Conservation (phyloP, 2,797 vertebrate genomes). For the Threskiornis aethiopicus region DNA sequence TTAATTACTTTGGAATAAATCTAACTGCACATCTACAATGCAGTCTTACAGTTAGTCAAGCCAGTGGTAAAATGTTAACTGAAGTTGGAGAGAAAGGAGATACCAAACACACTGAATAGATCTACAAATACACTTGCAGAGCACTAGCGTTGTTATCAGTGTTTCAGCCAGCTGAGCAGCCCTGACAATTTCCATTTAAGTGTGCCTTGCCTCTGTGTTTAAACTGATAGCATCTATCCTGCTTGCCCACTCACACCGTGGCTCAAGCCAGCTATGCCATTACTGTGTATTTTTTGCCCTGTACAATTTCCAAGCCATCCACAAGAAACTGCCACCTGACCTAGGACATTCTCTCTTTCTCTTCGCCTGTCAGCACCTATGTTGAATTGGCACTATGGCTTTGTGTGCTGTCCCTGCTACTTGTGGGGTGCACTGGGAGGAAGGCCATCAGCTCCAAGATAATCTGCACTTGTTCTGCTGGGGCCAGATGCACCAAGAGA, state of each 20-base stretch:
- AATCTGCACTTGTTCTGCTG: neutral
- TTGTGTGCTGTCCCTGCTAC: neutral
- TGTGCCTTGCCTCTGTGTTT: neutral
- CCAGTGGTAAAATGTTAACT: neutral
- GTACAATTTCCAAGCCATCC: neutral
- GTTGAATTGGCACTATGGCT: neutral
- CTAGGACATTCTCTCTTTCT: neutral
- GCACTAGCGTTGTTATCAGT: neutral
- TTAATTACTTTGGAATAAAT: neutral
- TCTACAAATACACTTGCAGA: neutral
- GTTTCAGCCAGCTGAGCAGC: neutral
- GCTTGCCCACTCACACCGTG: neutral
- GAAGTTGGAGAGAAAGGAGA: neutral
- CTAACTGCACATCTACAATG: neutral
- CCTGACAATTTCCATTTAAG: neutral
- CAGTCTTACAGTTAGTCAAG: neutral
- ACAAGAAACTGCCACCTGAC: neutral
- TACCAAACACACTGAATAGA: neutral
- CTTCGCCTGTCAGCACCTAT: neutral
- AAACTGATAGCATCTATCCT: neutral
- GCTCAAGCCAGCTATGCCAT: neutral
- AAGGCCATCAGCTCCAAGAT: neutral
- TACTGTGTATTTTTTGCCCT: neutral
- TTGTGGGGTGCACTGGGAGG: rapidly evolving
- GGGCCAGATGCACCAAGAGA: neutral